These are phyloP conservation scores for Pristis pectinata DNA, from an alignment of 2,797 vertebrate species.

Conservation along the genomic window DNA sequence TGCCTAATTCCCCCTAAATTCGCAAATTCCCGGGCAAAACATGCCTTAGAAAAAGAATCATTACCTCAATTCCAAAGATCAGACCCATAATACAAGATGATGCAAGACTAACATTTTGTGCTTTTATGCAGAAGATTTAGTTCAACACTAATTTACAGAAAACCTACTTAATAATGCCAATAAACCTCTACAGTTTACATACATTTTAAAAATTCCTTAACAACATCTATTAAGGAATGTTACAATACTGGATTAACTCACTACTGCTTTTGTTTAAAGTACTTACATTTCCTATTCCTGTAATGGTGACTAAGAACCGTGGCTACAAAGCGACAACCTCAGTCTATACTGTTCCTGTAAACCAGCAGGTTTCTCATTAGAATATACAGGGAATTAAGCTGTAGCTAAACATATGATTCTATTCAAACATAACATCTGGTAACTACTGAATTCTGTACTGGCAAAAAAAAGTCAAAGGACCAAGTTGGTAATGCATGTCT, in stretches of 20 bases:
- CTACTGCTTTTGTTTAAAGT: conserved; percentile 32
- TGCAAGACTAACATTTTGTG: neutral
- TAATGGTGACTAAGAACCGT: conserved; percentile 29
- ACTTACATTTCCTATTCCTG: conserved; percentile 36
- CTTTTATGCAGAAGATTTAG: neutral
- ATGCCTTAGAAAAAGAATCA: neutral
- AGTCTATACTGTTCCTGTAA: conserved; percentile 35
- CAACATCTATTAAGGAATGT: neutral
- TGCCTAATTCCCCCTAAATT: too few relatives aligned
- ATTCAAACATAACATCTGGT: neutral
- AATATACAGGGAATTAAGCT: conserved; percentile 30
- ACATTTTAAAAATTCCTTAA: neutral
- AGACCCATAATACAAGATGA: neutral
- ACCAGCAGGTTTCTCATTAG: conserved; percentile 34
- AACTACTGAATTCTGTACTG: neutral
- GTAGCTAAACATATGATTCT: conserved; percentile 13
- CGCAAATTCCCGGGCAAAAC: too few relatives aligned
- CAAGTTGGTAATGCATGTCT: neutral
- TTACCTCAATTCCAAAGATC: neutral
- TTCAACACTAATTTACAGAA: neutral
- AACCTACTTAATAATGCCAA: neutral
- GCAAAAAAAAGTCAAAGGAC: conserved; percentile 13
- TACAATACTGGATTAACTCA: conserved; percentile 18
- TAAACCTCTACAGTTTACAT: neutral
- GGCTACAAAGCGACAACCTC: conserved; percentile 31